phyloP scores from a whole-genome alignment of 2,113 vertebrate genomes.

The Trichechus manatus region DNA sequence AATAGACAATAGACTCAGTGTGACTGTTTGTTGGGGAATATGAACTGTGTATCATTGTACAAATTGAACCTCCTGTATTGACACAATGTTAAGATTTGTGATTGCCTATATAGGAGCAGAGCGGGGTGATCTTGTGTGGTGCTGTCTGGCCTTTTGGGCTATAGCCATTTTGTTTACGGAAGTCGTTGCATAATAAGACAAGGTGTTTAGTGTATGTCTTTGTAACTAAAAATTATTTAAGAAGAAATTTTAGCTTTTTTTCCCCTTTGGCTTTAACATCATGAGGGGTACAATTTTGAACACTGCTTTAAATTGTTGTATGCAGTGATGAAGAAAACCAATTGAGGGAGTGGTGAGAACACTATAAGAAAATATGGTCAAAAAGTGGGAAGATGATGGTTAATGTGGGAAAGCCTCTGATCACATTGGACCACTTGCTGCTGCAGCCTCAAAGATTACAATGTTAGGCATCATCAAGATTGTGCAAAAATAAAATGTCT shows the following conservation, averaged over 20 bases:
- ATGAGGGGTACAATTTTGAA: not conserved
- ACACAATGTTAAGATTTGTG: not conserved
- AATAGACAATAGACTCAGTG: not conserved
- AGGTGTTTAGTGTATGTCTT: not conserved
- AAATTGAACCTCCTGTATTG: not conserved
- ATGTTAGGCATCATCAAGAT: not conserved
- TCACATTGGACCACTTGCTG: not conserved
- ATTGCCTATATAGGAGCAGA: not conserved
- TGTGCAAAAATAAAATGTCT: not conserved
- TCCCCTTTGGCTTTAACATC: not conserved
- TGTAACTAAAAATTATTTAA: not conserved
- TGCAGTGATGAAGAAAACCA: not conserved
- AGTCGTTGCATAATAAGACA: not conserved
- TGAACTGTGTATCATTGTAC: not conserved
- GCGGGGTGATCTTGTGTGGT: rapidly evolving
- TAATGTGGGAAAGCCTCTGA: not conserved
- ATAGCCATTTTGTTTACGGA: not conserved
- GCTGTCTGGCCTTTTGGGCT: not conserved
- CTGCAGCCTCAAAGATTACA: not conserved
- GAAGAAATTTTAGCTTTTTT: not conserved
- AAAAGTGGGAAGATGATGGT: not conserved
- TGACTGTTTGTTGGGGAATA: not conserved
- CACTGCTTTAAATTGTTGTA: not conserved
- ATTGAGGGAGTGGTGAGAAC: not conserved
- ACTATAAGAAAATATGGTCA: not conserved